Conservation (phyloP, 2,888 invertebrate genomes). For the Nephrotoma appendiculata region DNA sequence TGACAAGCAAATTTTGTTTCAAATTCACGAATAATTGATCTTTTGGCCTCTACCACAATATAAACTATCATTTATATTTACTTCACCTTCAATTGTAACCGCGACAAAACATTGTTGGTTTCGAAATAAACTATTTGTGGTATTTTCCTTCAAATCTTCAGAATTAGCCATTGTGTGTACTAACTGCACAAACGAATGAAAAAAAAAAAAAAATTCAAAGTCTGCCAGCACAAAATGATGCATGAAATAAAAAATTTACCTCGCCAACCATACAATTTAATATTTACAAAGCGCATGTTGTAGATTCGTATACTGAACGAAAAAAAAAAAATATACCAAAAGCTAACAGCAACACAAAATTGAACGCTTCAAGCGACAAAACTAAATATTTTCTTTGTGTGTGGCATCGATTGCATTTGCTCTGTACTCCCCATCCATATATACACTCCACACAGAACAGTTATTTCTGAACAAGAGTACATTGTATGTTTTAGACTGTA, state of each 20-base stretch:
- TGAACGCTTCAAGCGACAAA: neutral
- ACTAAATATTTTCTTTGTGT: neutral
- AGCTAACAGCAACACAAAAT: neutral
- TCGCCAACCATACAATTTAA: neutral
- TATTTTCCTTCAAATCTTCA: no score
- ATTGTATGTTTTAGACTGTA: neutral
- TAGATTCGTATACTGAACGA: neutral
- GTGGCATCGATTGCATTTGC: neutral
- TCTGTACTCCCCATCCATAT: neutral
- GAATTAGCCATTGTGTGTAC: neutral
- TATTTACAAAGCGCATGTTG: neutral
- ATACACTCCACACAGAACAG: neutral
- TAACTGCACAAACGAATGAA: neutral
- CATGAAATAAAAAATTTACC: neutral
- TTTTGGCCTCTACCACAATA: no score
- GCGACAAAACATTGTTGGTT: no score
- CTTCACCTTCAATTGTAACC: no score
- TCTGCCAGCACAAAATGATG: neutral
- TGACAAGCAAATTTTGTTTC: no score
- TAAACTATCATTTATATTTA: no score
- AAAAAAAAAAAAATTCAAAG: neutral
- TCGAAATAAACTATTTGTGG: no score
- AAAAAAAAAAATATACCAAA: neutral
- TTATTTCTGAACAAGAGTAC: neutral
- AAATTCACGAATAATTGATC: no score